Evolutionary conservation across 2,113 vertebrate species (phyloP).

Genomic region (Rhea americana): DNA sequence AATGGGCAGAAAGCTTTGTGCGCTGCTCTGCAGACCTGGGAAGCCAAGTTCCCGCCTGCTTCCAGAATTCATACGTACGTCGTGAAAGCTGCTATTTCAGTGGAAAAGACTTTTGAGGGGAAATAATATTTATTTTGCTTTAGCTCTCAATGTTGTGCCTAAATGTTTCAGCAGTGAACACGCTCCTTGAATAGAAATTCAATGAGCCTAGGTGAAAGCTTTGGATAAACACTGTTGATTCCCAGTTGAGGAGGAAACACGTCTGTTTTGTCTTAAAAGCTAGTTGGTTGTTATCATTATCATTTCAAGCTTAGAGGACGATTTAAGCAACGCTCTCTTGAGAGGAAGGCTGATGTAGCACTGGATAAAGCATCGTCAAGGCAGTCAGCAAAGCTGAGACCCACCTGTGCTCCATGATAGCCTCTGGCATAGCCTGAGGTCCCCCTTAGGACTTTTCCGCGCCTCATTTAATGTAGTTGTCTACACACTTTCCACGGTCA

Average conservation of each 20-base stretch:
- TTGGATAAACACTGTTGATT: background rate
- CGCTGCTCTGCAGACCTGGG: constrained; percentile 46
- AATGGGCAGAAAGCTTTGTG: constrained; percentile 28
- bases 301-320: constrained; percentile 2
- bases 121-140: constrained; percentile 56
- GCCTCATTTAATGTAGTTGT: background rate
- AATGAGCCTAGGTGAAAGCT: background rate
- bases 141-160: constrained; percentile 43
- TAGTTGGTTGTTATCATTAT: background rate
- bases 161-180: constrained; percentile 41
- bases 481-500: background rate
- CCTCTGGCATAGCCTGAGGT: background rate
- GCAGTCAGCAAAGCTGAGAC: background rate
- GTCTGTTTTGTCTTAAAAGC: background rate
- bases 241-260: background rate
- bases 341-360: background rate
- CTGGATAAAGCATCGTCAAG: background rate
- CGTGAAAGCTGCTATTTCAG: background rate
- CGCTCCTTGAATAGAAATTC: constrained; percentile 1
- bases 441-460: background rate
- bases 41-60: constrained; percentile 67
- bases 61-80: background rate
- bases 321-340: rapidly evolving
- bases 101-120: constrained; percentile 36
- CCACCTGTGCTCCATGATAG: background rate